Percentiles rank a stretch among this genome's conserved stretches.
phyloP scores from a whole-genome alignment of 2,797 vertebrate species.

The Argyrosomus regius region DNA sequence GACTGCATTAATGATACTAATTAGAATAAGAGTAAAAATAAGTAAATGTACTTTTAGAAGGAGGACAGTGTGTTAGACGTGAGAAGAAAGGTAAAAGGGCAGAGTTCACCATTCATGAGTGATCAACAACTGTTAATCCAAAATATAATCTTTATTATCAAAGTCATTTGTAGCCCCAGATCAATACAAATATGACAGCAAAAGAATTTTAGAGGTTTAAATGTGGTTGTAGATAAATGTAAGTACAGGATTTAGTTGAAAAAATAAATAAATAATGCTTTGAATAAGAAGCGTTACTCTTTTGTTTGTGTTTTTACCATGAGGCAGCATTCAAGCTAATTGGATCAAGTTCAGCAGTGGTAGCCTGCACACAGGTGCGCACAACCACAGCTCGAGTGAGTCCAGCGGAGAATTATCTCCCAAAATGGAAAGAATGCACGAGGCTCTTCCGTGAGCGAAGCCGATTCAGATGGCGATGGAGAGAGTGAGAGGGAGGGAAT shows the following conservation, averaged over 20 bases:
- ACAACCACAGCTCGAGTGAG: not conserved
- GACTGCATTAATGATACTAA: not conserved
- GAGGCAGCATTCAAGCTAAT: not conserved
- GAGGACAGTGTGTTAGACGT: no score
- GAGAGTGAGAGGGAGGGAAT: conserved; percentile 34
- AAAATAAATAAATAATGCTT: not conserved
- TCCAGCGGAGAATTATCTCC: conserved; percentile 11
- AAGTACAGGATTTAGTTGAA: not conserved
- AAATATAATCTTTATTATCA: not conserved
- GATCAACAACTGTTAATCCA: not conserved
- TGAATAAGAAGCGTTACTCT: not conserved
- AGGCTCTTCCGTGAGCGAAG: conserved; percentile 4
- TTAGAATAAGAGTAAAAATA: not conserved
- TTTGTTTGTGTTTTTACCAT: not conserved
- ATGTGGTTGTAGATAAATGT: not conserved
- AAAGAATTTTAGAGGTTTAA: not conserved
- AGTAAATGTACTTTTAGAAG: not conserved
- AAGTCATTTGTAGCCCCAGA: rapidly evolving
- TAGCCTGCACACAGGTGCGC: not conserved
- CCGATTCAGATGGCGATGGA: conserved; percentile 20
- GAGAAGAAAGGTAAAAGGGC: not conserved
- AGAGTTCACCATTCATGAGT: not conserved
- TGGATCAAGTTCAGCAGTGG: conserved; percentile 9
- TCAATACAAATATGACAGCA: not conserved
- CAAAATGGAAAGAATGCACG: conserved; percentile 39